Conservation (phyloP, 1,140 invertebrate species). For the Leptoteleia sp. region DNA sequence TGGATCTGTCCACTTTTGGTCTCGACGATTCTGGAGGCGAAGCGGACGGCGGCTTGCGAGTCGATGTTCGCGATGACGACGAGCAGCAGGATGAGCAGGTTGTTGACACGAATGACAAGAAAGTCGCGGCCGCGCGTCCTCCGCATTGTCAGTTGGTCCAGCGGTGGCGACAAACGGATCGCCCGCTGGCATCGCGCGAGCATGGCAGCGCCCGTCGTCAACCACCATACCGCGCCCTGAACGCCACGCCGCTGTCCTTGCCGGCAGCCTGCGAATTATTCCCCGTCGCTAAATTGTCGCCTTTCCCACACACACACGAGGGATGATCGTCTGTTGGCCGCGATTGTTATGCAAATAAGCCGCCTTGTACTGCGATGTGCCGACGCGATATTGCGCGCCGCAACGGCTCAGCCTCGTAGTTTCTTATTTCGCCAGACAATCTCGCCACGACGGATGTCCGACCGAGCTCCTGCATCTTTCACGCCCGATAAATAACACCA, state of each 20-base stretch:
- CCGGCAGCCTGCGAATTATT: constrained; percentile 54
- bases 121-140: too few species aligned
- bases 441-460: constrained; percentile 43
- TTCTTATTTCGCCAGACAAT: constrained; percentile 46
- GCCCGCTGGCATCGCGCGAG: constrained; percentile 78
- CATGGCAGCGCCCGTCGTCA: constrained; percentile 80
- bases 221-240: constrained; percentile 71
- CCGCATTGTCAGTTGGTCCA: too few species aligned
- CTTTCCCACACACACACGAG: constrained; percentile 33
- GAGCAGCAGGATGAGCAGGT: constrained; percentile 63
- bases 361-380: constrained; percentile 39
- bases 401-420: constrained; percentile 51
- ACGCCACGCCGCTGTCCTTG: constrained; percentile 60
- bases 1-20: constrained; percentile 84
- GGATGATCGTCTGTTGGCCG: constrained; percentile 55
- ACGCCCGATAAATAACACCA: constrained; percentile 30
- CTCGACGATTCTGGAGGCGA: constrained; percentile 82
- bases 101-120: constrained; percentile 56
- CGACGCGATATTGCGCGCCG: constrained; percentile 36
- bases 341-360: constrained; percentile 67
- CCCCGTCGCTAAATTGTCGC: constrained; percentile 54
- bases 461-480: constrained; percentile 49
- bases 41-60: constrained; percentile 74
- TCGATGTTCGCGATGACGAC: constrained; percentile 64
- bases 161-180: constrained; percentile 71